Base-by-base conservation (phyloP, 2,113 vertebrate species). In the Actenoides lindsayi region DNA sequence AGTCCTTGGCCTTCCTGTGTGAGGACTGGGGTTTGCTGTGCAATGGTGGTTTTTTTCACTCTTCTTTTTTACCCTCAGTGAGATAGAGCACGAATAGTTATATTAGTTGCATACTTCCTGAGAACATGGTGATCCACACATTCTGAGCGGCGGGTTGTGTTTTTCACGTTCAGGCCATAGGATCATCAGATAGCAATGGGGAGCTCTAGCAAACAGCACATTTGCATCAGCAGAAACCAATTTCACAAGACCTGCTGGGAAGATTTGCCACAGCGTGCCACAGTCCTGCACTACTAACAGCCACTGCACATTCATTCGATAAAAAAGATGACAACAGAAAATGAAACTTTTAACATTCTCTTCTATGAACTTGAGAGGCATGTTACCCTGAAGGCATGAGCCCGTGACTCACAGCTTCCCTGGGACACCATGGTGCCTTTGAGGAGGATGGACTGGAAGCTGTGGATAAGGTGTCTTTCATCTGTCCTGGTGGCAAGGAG, bases 21-120 rank as follows among this genome's bases (percentile, higher is more conserved):
- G 18, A 82, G 71, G 67, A 35, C 28, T 53, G 33, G 15, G 44
- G 19, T 83, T 87, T 76, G 18, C 84, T 83, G 37, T 76, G 80
- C 60, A n/a, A n/a, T 54, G 30, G 48, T 76, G 71, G 4, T 35
- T 90, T 78, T 87, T 77, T 77, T 39, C 73, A 82, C 69, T 39
- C 79, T 14, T 69, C 41, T 77, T 71, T 90, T 86, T 71, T 80
- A 67, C 65, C 53, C 44, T 88, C 69, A 44, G 46, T 91, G 88
- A 93, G 78, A 83, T 54, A 69, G 89, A 64, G n/a, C 21, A 94
- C 79, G 87, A 93, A 89, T 80, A 79, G 88, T 78, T 73, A 16
- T 86, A 87, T 70, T 96, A 96, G 92, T 64, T 82, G 76, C 46
- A 23, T 50, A 92, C 81, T 98, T 98, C 96, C 97, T 97, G 97